Percentiles rank a stretch among this genome's conserved stretches.
Evolutionary conservation across 2,797 vertebrate genomes (phyloP).

Genomic region (Lerista edwardsae): DNA sequence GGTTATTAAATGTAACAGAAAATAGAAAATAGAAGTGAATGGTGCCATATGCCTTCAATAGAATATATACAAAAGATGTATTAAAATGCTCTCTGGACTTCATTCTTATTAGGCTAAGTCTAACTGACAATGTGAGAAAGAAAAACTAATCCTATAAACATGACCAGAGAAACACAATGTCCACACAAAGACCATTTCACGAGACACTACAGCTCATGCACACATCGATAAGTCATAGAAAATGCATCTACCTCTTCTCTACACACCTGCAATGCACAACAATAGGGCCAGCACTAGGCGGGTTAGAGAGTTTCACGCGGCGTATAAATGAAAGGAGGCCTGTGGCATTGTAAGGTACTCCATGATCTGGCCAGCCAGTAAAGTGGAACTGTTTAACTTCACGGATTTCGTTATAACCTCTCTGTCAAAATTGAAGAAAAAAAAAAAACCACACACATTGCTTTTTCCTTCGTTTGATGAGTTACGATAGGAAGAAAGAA

Average conservation of each 20-base stretch:
- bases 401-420: conserved; percentile 95
- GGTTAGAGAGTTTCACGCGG: conserved; percentile 95
- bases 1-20: not conserved
- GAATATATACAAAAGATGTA: not conserved
- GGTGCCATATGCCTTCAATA: not conserved
- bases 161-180: not conserved
- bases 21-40: no score
- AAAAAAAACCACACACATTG: not conserved
- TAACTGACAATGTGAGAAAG: conserved; percentile 1
- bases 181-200: conserved; percentile 39
- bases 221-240: conserved; percentile 25
- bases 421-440: conserved; percentile 76
- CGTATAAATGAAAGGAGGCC: conserved; percentile 97
- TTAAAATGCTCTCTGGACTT: not conserved
- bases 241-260: conserved; percentile 37
- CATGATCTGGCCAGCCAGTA: conserved; percentile 98
- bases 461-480: not conserved
- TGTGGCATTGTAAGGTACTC: conserved; percentile 98
- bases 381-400: conserved; percentile 99
- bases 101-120: conserved; percentile 16
- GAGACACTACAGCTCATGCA: conserved; percentile 38
- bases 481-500: not conserved
- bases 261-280: conserved; percentile 98
- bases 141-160: conserved; percentile 16
- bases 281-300: conserved; percentile 95